Evolutionary conservation across 2,113 vertebrate species (phyloP).

Genomic region (Protomyctophum bolini): DNA sequence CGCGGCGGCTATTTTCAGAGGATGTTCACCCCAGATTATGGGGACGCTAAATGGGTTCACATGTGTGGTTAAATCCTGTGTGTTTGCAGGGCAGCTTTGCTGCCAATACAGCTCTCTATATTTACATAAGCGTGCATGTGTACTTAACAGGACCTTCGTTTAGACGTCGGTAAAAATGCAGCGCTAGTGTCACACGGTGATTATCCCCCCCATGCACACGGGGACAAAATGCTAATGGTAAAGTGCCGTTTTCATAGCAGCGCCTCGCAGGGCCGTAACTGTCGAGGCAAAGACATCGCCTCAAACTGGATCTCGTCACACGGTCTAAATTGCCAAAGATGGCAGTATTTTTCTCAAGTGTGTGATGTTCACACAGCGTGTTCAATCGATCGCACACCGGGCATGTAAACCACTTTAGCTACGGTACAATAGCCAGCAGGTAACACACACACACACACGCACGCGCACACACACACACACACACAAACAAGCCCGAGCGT

Average conservation of each 20-base stretch:
- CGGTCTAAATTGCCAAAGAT: background rate
- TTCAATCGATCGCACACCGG: constrained; percentile 17
- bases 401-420: constrained; percentile 4
- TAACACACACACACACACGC: too few relatives aligned
- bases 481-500: background rate
- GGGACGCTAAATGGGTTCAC: too few relatives aligned
- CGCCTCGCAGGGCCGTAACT: background rate
- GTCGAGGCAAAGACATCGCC: background rate
- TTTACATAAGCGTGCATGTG: too few relatives aligned
- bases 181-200: background rate
- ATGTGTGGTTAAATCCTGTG: too few relatives aligned
- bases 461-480: background rate
- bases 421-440: constrained; percentile 23
- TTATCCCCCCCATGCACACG: background rate
- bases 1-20: too few relatives aligned
- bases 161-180: background rate
- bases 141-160: too few relatives aligned
- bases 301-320: constrained; percentile 1
- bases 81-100: too few relatives aligned
- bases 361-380: background rate
- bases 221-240: background rate
- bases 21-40: too few relatives aligned
- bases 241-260: background rate
- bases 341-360: background rate
- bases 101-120: too few relatives aligned